Evolutionary conservation across 1,140 invertebrate genomes (phyloP), one percentile per base, ranked within the genome.

Genomic region (Aporrectodea caliginosa): DNA sequence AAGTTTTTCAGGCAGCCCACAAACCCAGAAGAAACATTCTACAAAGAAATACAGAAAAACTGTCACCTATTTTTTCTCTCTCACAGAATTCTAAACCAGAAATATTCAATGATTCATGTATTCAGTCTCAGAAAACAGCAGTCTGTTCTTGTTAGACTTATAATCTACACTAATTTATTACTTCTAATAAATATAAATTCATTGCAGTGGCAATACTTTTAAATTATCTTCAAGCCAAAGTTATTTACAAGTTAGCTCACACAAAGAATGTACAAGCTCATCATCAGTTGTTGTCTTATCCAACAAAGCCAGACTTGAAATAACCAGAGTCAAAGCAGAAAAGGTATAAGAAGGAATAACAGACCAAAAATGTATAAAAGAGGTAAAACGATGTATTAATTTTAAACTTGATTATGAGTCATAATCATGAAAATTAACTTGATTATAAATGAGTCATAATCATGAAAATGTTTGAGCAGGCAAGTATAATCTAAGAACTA

Each of bases 1-100:
- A 98, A 91, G 73, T 95, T 93, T 75, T 92, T 90, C 22, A 99
- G 89, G 86, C 97, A 99, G 30, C 97, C 97, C 82, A 91, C 92
- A 85, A 97, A 98, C 30, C 93, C 92, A 1, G 84, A 83, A 58
- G 91, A 91, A 0, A 91, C 84, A 31, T 89, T 89, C 90, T 93
- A 83, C 43, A 86, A 81, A 73, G 69, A 74, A 77, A 75, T 35
- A 80, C 34, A 43, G 16, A 35, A 31, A 77, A 30, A 77, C 58
- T 16, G 14, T 16, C 14, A 69, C n/a, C 14, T 16, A 16, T n/a
- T 69, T 69, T 16, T 69, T 69, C n/a, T 16, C 58, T n/a, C 14
- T 69, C n/a, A 69, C n/a, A n/a, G 14, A 14, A 69, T 69, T 69
- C 58, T 16, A n/a, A 16, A 69, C 14, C n/a, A 16, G n/a, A 2